Percentiles rank a stretch among this genome's conserved stretches.
Conservation (phyloP, 2,888 invertebrate genomes). For the Drosophila phalerata region DNA sequence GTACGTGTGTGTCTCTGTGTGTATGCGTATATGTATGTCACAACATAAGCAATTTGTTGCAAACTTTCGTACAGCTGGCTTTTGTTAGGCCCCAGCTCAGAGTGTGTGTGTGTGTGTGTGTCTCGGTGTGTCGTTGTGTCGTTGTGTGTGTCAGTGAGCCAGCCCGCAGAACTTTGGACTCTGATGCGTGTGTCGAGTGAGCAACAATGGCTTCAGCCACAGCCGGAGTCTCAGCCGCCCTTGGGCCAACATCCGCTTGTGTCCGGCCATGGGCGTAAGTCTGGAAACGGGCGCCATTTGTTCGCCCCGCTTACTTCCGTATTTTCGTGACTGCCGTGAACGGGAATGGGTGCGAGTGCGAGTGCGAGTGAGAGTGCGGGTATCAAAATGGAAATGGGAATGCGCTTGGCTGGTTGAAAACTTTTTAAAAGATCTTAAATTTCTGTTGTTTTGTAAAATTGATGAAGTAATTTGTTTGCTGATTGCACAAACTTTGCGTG, state of each 20-base stretch:
- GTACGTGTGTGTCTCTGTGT: slow-evolving; percentile 25
- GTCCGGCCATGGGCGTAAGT: slow-evolving; percentile 18
- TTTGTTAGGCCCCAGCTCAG: slow-evolving; percentile 58
- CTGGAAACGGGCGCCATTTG: slow-evolving; percentile 31
- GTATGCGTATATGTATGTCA: slow-evolving; percentile 58
- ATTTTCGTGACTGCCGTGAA: slow-evolving; percentile 26
- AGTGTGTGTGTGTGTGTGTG: slow-evolving; percentile 1
- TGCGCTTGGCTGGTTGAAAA: slow-evolving; percentile 50
- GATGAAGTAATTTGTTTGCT: slow-evolving; percentile 80
- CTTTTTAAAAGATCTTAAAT: slow-evolving; percentile 78
- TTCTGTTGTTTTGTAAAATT: slow-evolving; percentile 80
- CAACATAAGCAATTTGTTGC: slow-evolving; percentile 80
- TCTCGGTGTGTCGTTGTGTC: background rate
- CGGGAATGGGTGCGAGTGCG: background rate
- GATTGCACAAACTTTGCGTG: slow-evolving; percentile 81
- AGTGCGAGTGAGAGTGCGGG: background rate
- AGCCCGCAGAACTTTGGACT: slow-evolving; percentile 50
- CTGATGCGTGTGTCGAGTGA: slow-evolving; percentile 52
- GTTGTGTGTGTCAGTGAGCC: slow-evolving; percentile 20
- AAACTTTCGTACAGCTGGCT: slow-evolving; percentile 71
- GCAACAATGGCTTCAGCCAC: slow-evolving; percentile 45
- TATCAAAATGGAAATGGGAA: background rate
- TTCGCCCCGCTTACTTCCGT: slow-evolving; percentile 42
- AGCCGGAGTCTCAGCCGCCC: slow-evolving; percentile 14
- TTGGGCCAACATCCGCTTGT: slow-evolving; percentile 41